These are phyloP conservation scores for Ailurus styani DNA, from an alignment of 2,113 vertebrate genomes.

Conservation along the genomic window DNA sequence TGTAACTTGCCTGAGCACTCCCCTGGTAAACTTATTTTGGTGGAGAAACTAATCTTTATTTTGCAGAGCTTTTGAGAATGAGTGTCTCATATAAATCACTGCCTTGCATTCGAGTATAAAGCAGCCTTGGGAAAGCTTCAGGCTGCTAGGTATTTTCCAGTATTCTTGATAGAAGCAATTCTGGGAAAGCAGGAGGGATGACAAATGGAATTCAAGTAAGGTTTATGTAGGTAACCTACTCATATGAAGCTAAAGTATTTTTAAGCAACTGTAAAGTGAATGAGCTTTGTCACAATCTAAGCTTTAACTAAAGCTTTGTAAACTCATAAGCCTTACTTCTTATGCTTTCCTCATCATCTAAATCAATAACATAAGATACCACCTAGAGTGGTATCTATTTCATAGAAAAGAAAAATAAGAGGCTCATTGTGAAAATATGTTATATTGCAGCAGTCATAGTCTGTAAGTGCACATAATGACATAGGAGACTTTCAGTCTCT, in stretches of 20 bases:
- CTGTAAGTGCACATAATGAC: background rate
- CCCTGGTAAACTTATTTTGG: background rate
- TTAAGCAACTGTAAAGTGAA: background rate
- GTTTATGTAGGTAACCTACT: background rate
- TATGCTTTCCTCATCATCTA: background rate
- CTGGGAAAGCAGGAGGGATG: background rate
- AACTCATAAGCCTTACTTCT: background rate
- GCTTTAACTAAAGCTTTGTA: background rate
- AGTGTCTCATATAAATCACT: background rate
- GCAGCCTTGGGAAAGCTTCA: background rate
- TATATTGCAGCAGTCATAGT: background rate
- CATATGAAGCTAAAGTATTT: background rate
- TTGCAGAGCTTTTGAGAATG: background rate
- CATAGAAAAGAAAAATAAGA: background rate
- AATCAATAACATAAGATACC: background rate
- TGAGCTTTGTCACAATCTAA: background rate
- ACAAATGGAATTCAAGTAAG: slow-evolving; percentile 9
- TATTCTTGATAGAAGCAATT: background rate
- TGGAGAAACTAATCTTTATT: slow-evolving; percentile 25
- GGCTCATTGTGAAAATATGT: background rate
- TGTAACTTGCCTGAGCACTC: background rate
- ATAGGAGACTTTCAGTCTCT: background rate
- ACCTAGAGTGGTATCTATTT: background rate
- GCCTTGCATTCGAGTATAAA: background rate
- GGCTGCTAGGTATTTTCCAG: background rate